Evolutionary conservation across 2,797 vertebrate genomes (phyloP), one percentile per base, ranked within the genome.

Genomic region (Choloepus didactylus): DNA sequence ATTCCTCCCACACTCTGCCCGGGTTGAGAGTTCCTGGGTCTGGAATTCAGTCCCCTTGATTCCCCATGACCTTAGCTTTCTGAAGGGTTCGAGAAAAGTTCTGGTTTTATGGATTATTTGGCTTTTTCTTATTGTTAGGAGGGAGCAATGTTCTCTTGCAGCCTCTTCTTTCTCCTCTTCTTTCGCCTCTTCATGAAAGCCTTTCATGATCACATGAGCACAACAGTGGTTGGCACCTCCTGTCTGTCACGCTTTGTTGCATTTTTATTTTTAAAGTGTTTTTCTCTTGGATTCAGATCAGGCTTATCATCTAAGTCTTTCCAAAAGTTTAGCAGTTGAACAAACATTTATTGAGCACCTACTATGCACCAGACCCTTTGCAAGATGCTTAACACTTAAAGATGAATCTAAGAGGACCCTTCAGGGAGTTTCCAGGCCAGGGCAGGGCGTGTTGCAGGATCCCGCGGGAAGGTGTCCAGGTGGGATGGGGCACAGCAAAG

Each of bases 131-230:
- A 3, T 35, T 18, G 62, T 12, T 23, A 38, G 8, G 16, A 35
- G 16, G 35, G 14, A 51, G 77, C 6, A 44, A 27, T 2, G 0
- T 15, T 44, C 19, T 21, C 41, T 2, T 6, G 27, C 69, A 1
- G 29, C 14, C 3, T 0, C 51, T 1, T 25, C 49, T 27, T 12
- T 3, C 41, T 44, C 41, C 3, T 0, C 51, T 1, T 25, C 49
- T 27, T 12, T 3, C 41, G 3, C 41, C 15, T 41, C 41, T 27
- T 75, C 7, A 0, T 6, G 18, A 62, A 25, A n/a, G 27, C n/a
- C 14, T 27, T 77, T 44, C 10, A 14, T 11, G 21, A 0, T 5
- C n/a, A 0, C 14, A 27, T 9, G 75, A 15, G 54, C 15, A 0
- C 27, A 44, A 23, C 3, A 6, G 4, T 6, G 56, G 21, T 25